Evolutionary conservation across 2,797 vertebrate species (phyloP), one percentile per base, ranked within the genome.

Genomic region (Tenualosa ilisha): DNA sequence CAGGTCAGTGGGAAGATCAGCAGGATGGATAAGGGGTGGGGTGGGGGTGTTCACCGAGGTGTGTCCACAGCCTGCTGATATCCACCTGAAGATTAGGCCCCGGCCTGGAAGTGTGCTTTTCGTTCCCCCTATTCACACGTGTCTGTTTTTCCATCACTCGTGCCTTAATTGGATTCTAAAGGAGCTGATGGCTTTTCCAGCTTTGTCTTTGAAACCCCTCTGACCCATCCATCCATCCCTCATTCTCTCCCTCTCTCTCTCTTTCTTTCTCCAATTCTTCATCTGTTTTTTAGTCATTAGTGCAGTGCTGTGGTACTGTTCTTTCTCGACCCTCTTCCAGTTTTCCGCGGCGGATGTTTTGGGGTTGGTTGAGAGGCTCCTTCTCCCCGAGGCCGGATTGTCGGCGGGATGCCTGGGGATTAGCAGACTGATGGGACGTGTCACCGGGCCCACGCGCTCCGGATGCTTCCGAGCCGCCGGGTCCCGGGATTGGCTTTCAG

Each of bases 151-250:
- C 93, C 91, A 91, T 89, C 91, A 93, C 88, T 92, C 88, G 85
- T 40, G 86, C 89, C 87, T 89, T 93, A 92, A 94, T 91, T 93
- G 91, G 90, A 91, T 91, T 91, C 89, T 86, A 85, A 51, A 51
- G 87, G 87, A 84, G 86, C 59, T 93, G 91, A 94, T 94, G 87
- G 86, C 90, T 92, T 93, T 94, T 87, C 90, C 94, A 94, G 93
- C 83, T 81, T 87, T 72, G 65, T 37, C 65, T 72, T 2, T 15
- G 37, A 43, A 43, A 15, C 37, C 68, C 68, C 68, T 43, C 13
- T 20, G 68, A 75, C 68, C 68, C 5, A 15, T 40, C 37, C 5
- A 15, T 40, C 37, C 12, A 15, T 26, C 63, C 26, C 26, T 65
- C 61, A n/a, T 17, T 65, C 63, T 65, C 11, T 26, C 63, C 13